These are phyloP conservation scores for Leucoraja ocellata DNA, from an alignment of 2,797 vertebrate species.

Conservation along the genomic window DNA sequence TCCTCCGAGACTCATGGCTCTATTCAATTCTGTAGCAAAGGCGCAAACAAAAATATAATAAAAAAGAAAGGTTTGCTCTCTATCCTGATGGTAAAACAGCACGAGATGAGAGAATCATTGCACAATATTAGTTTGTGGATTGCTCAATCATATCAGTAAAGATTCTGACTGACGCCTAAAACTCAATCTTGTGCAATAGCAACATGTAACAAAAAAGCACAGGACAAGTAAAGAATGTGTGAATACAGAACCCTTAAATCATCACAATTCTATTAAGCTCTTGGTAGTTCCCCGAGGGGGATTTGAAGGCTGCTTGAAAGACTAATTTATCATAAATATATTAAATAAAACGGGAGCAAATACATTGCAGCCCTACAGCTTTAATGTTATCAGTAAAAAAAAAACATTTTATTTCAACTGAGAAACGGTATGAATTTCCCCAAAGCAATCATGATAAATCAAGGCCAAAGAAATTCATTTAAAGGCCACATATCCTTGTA, in stretches of 20 bases:
- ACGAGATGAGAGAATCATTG: slow-evolving; percentile 68
- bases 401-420: not conserved
- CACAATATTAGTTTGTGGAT: slow-evolving; percentile 80
- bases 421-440: not conserved
- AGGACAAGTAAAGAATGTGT: not conserved
- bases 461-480: not conserved
- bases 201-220: slow-evolving; percentile 77
- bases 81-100: slow-evolving; percentile 68
- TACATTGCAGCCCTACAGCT: not conserved
- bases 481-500: not conserved
- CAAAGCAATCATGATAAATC: not conserved
- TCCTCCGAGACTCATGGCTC: not conserved
- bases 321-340: slow-evolving; percentile 24
- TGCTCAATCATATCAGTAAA: slow-evolving; percentile 87
- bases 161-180: slow-evolving; percentile 86
- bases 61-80: slow-evolving; percentile 84
- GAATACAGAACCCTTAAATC: not conserved
- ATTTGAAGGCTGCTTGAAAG: not conserved
- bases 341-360: not conserved
- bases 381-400: slow-evolving; percentile 1
- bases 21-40: slow-evolving; percentile 52
- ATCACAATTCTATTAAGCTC: slow-evolving; percentile 20
- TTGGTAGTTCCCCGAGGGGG: not conserved
- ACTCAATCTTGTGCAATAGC: slow-evolving; percentile 95
- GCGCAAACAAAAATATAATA: slow-evolving; percentile 66